A percentile compares a stretch with the other conserved stretches of the same genome.
These are phyloP conservation scores for Heliconius himera DNA, from an alignment of 1,140 invertebrate genomes.

Conservation along the genomic window DNA sequence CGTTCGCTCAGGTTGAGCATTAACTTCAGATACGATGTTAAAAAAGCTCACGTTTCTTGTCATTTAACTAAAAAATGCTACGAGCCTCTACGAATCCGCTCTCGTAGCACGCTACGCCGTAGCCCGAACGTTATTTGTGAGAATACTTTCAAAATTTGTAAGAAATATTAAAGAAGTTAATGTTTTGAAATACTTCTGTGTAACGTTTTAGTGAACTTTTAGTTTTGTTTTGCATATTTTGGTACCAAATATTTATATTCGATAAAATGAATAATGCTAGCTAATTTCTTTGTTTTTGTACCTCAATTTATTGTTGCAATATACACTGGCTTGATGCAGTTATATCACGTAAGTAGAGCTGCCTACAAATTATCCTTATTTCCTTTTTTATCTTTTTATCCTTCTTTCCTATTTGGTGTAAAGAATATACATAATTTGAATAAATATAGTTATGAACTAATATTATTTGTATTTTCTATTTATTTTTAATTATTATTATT, in stretches of 20 bases:
- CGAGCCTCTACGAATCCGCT: slow-evolving; percentile 30
- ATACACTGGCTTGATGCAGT: too few relatives aligned
- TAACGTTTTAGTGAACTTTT: not conserved
- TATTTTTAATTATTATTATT: too few relatives aligned
- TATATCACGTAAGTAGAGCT: too few relatives aligned
- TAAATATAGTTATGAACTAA: too few relatives aligned
- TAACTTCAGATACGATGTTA: slow-evolving; percentile 45
- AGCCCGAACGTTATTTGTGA: slow-evolving; percentile 15
- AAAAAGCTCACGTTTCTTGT: slow-evolving; percentile 46
- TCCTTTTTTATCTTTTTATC: too few relatives aligned
- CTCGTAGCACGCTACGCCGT: slow-evolving; percentile 43
- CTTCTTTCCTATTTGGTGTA: too few relatives aligned
- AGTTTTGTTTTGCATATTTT: not conserved
- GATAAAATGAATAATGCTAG: not conserved
- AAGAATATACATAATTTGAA: too few relatives aligned
- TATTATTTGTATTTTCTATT: too few relatives aligned
- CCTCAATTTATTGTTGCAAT: too few relatives aligned
- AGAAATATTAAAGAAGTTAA: slow-evolving; percentile 9
- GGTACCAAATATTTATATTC: not conserved
- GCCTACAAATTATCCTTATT: too few relatives aligned
- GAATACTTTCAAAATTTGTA: not conserved
- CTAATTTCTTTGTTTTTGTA: too few relatives aligned
- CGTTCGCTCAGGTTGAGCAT: slow-evolving; percentile 50
- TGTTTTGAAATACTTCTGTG: slow-evolving; percentile 2
- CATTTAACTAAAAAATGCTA: slow-evolving; percentile 40